Conservation (phyloP, 2,797 vertebrate species). For the Acanthiza pusilla region DNA sequence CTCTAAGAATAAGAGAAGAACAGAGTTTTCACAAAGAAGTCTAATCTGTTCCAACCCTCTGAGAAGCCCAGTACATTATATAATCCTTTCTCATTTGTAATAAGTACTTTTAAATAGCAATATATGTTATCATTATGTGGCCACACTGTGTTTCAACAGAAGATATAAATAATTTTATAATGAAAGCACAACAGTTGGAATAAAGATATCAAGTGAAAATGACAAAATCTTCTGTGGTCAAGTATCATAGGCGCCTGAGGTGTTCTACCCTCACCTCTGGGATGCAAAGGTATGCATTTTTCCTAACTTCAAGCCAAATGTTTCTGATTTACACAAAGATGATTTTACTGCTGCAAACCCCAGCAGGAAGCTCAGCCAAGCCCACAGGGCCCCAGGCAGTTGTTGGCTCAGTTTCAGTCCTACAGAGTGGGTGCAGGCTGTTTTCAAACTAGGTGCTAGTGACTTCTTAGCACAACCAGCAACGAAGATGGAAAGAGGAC, state of each 20-base stretch:
- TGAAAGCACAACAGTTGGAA: neutral
- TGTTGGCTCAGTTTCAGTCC: neutral
- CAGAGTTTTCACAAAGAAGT: conserved; percentile 32
- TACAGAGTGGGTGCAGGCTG: neutral
- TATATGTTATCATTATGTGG: neutral
- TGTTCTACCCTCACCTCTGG: neutral
- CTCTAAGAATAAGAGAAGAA: conserved; percentile 49
- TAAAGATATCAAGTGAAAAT: neutral
- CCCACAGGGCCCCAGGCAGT: neutral
- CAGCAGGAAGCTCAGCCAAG: neutral
- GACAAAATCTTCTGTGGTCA: neutral
- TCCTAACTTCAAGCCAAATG: neutral
- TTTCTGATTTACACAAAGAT: neutral
- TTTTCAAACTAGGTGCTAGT: neutral
- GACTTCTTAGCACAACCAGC: neutral
- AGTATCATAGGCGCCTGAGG: neutral
- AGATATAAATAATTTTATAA: neutral
- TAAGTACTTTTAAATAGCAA: neutral
- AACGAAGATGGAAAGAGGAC: neutral
- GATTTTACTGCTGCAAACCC: neutral
- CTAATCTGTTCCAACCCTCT: neutral
- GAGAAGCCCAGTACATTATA: neutral
- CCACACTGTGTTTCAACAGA: neutral
- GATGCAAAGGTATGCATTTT: neutral
- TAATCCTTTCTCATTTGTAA: neutral